phyloP scores from a whole-genome alignment of 2,113 vertebrate genomes.

The Pelvicachromis taeniatus region DNA sequence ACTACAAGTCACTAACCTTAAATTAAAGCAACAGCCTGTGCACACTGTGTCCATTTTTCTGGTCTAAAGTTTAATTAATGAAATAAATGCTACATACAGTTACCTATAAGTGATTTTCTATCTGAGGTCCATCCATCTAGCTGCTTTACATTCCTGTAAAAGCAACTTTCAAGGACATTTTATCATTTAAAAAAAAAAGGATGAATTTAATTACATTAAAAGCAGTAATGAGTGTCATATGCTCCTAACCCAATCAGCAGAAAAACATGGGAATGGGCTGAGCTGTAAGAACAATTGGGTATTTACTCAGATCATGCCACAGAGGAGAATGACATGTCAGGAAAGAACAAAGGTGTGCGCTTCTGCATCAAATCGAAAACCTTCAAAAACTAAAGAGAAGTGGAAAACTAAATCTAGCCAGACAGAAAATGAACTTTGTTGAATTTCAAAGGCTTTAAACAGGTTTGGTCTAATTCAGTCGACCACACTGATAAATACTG shows the following conservation, averaged over 20 bases:
- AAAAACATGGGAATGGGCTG: neutral
- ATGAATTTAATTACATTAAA: neutral
- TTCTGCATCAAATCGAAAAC: neutral
- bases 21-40: neutral
- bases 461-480: neutral
- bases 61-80: too few relatives aligned
- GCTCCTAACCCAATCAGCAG: constrained; percentile 26
- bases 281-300: constrained; percentile 9
- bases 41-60: too few relatives aligned
- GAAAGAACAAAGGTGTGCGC: constrained; percentile 14
- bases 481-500: neutral
- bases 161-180: neutral
- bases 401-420: neutral
- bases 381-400: neutral
- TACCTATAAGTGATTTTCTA: neutral
- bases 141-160: neutral
- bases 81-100: too few relatives aligned
- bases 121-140: neutral
- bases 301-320: constrained; percentile 26
- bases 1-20: neutral
- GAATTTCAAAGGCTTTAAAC: neutral
- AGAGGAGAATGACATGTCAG: constrained; percentile 26
- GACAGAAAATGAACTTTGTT: neutral
- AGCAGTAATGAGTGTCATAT: constrained; percentile 15
- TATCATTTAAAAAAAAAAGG: neutral